Evolutionary conservation across 2,113 vertebrate species (phyloP).

Genomic region (Pseudorasbora parva): DNA sequence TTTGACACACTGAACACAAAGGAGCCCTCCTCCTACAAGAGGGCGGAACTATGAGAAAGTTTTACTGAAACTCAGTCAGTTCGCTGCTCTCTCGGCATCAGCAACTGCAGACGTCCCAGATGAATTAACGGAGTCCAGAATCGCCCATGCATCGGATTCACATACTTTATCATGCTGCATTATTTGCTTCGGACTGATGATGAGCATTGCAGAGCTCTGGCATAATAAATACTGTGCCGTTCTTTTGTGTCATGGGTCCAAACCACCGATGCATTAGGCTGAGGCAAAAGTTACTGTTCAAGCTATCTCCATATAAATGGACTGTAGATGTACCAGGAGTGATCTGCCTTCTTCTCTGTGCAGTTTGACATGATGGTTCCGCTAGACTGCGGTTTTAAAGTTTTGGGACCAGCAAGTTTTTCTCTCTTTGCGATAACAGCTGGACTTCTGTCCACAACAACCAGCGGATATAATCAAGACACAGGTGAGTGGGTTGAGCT

Average conservation of each 20-base stretch:
- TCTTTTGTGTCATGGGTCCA: conserved; percentile 42
- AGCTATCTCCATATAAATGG: conserved; percentile 56
- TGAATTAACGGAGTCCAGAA: neutral
- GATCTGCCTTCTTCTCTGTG: conserved; percentile 44
- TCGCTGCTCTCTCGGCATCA: conserved; percentile 60
- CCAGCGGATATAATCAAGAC: conserved; percentile 53
- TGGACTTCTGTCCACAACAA: conserved; percentile 62
- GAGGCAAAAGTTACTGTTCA: conserved; percentile 61
- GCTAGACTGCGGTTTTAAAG: conserved; percentile 54
- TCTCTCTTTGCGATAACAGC: conserved; percentile 61
- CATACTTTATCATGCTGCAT: neutral
- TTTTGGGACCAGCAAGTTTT: conserved; percentile 59
- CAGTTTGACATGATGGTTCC: conserved; percentile 70
- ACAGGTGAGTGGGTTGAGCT: conserved; percentile 68
- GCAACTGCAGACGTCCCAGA: conserved; percentile 25
- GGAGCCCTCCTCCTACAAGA: conserved; percentile 73
- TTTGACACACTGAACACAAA: conserved; percentile 28
- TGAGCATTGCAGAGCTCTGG: neutral
- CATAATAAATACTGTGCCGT: neutral
- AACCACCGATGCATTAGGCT: conserved; percentile 41
- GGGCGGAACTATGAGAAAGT: conserved; percentile 72
- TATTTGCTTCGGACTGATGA: conserved; percentile 2
- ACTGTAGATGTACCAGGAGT: conserved; percentile 47
- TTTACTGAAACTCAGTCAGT: conserved; percentile 69
- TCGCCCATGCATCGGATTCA: conserved; percentile 8